These are phyloP conservation scores for Microcebus griseorufus DNA, from an alignment of 2,113 vertebrate genomes.

Conservation along the genomic window DNA sequence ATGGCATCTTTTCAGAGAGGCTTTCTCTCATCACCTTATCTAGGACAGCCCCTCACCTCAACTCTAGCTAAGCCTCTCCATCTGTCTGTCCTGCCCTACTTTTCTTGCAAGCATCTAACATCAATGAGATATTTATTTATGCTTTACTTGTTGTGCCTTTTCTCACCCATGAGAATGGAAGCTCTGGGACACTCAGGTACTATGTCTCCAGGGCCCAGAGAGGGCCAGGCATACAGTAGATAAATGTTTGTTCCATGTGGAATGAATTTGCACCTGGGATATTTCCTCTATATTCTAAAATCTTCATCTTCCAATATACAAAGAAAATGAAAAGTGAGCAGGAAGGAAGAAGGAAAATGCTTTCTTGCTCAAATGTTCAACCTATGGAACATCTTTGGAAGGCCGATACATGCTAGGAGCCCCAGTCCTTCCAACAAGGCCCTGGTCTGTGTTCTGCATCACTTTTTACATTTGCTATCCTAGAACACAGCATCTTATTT, in stretches of 20 bases:
- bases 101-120: neutral
- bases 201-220: neutral
- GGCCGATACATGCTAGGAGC: neutral
- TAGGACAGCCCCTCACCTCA: neutral
- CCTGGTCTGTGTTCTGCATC: too few relatives aligned
- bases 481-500: rapidly evolving
- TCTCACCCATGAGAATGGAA: neutral
- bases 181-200: neutral
- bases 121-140: neutral
- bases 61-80: neutral
- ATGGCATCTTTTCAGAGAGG: neutral
- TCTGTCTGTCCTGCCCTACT: neutral
- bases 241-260: neutral
- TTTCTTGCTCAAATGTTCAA: neutral
- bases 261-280: neutral
- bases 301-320: neutral
- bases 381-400: neutral
- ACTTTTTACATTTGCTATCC: too few relatives aligned
- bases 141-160: neutral
- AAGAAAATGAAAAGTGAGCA: neutral
- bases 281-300: neutral
- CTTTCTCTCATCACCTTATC: neutral
- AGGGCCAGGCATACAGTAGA: neutral
- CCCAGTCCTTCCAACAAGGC: neutral
- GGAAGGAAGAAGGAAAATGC: neutral